Evolutionary conservation across 2,113 vertebrate species (phyloP).

Genomic region (Patagioenas fasciata): DNA sequence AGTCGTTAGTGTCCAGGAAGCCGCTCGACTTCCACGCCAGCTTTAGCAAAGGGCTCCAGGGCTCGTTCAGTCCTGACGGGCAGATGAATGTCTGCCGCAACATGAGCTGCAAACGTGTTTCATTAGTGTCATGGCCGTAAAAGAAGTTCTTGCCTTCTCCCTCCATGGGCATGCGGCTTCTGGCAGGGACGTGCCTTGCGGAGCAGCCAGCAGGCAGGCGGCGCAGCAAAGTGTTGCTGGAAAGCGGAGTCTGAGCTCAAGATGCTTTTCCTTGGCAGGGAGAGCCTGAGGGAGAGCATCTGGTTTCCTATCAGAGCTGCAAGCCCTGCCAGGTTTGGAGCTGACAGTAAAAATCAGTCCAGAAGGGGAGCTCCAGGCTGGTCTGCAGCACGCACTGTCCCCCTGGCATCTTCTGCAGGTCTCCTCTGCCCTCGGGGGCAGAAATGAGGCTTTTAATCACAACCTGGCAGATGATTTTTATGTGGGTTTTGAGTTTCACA

Average conservation of each 20-base stretch:
- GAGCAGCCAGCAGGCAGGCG: neutral
- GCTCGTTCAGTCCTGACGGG: neutral
- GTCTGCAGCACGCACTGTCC: fast-evolving
- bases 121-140: neutral
- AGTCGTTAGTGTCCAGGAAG: conserved; percentile 34
- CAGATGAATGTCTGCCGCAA: fast-evolving
- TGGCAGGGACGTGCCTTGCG: neutral
- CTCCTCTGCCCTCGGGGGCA: neutral
- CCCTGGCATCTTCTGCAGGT: neutral
- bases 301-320: neutral
- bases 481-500: neutral
- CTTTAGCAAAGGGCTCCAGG: neutral
- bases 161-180: neutral
- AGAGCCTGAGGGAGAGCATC: neutral
- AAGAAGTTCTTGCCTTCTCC: neutral
- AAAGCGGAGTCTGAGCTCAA: neutral
- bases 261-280: neutral
- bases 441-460: neutral
- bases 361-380: neutral
- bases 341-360: neutral
- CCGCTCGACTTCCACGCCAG: neutral
- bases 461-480: neutral
- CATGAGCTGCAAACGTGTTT: fast-evolving
- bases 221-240: neutral
- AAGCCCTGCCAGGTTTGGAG: neutral